These are phyloP conservation scores for Bicyclus anynana DNA, from an alignment of 1,140 invertebrate genomes.

Conservation along the genomic window DNA sequence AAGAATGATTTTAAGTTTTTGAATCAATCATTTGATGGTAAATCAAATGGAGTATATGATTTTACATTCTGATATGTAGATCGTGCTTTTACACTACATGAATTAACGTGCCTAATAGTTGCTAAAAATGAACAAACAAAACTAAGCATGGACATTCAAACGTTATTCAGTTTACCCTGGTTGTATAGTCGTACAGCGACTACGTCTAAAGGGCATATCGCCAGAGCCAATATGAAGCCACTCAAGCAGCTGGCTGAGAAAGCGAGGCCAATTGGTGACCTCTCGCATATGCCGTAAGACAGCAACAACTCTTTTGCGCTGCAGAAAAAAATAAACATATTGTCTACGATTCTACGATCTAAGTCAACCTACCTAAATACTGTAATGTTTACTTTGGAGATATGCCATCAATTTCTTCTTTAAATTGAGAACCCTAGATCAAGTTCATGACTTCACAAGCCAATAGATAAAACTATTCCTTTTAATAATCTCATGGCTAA, in stretches of 20 bases:
- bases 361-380: neutral
- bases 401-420: no score
- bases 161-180: constrained; percentile 80
- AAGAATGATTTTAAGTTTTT: no score
- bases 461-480: neutral
- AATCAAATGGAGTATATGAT: no score
- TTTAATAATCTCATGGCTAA: no score
- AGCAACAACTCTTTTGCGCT: constrained; percentile 79
- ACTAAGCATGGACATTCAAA: neutral
- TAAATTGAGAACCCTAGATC: neutral
- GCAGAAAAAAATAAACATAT: constrained; percentile 28
- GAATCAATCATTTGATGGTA: no score
- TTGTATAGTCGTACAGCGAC: constrained; percentile 91
- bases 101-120: no score
- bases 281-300: constrained; percentile 75
- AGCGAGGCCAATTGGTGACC: constrained; percentile 79
- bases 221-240: constrained; percentile 83
- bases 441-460: neutral
- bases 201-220: constrained; percentile 92
- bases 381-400: neutral
- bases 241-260: constrained; percentile 86
- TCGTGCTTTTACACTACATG: no score
- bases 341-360: neutral
- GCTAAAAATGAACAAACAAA: neutral
- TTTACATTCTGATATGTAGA: no score